Evolutionary conservation across 2,888 invertebrate species (phyloP).

Genomic region (Dolichomitus sp.): DNA sequence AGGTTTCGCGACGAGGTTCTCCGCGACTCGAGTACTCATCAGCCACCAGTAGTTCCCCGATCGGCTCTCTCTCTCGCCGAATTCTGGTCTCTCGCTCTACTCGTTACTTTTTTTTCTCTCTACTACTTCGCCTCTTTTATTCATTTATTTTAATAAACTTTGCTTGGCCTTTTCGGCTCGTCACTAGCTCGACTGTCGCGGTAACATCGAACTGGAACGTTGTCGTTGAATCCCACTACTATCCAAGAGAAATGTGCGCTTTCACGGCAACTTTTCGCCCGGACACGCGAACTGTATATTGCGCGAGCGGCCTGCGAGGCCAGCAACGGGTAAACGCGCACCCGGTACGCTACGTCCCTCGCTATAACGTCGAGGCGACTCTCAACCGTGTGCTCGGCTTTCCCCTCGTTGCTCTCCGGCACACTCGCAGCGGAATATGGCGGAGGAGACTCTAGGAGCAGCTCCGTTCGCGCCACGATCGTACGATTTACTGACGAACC

Average conservation of each 20-base stretch:
- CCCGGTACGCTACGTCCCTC: conserved; percentile 18
- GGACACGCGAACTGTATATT: neutral
- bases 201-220: neutral
- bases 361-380: neutral
- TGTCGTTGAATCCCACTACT: neutral
- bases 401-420: conserved; percentile 13
- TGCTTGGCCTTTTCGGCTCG: neutral
- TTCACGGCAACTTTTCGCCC: neutral
- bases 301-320: neutral
- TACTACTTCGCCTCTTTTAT: neutral
- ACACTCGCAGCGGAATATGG: conserved; percentile 54
- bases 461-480: conserved; percentile 67
- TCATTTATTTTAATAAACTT: neutral
- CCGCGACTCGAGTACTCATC: conserved; percentile 21
- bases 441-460: conserved; percentile 46
- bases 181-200: neutral
- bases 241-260: neutral
- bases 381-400: neutral
- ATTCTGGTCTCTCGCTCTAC: conserved; percentile 7
- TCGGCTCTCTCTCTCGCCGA: conserved; percentile 41
- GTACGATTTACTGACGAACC: conserved; percentile 72
- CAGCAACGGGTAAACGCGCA: conserved; percentile 56
- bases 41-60: neutral
- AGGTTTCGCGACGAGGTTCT: conserved; percentile 46
- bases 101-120: neutral